Evolutionary conservation across 1,140 invertebrate genomes (phyloP), one percentile per base, ranked within the genome.

Genomic region (Drosophila pandora): DNA sequence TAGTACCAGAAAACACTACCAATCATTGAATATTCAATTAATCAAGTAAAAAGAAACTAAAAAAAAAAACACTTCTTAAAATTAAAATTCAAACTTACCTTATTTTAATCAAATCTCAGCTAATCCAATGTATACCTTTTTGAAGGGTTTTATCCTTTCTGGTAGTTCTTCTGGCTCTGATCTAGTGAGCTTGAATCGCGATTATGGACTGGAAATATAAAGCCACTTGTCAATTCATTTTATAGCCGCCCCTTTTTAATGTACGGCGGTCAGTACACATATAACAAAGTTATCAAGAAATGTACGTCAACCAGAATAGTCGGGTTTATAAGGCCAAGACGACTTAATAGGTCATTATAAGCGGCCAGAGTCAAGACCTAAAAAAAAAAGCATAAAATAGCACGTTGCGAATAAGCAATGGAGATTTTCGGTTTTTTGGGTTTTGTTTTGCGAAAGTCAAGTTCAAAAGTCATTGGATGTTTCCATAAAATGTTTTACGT

Each of bases 191-290:
- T 71, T 50, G 48, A 61, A 52, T 25, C 47, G 43, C 75, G 65
- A 56, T 68, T 53, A 53, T 17, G 62, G 62, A 87, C 82, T 87
- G 75, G 77, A 87, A 87, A 82, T 82, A 79, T 60, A 87, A 82
- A 57, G 79, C 83, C 53, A 52, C 59, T 63, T 75, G 64, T 64
- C 76, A 70, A 79, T 76, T 64, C 65, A 62, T 76, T 87, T 88
- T 87, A 87, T 87, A 87, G 69, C 47, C 49, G 47, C 49, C 48
- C 56, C 39, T 30, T 45, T 45, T 37, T 30, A 61, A 70, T 61
- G 65, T 64, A 85, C 47, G 41, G 5, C 41, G 52, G 17, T 47
- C 45, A 65, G 50, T 63, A 47, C 49, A 48, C 7, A 49, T 58
- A 64, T 22, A 56, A 32, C 32, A 58, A 74, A 65, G 39, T 57